Evolutionary conservation across 2,113 vertebrate genomes (phyloP).

Genomic region (Mystacornis crossleyi): DNA sequence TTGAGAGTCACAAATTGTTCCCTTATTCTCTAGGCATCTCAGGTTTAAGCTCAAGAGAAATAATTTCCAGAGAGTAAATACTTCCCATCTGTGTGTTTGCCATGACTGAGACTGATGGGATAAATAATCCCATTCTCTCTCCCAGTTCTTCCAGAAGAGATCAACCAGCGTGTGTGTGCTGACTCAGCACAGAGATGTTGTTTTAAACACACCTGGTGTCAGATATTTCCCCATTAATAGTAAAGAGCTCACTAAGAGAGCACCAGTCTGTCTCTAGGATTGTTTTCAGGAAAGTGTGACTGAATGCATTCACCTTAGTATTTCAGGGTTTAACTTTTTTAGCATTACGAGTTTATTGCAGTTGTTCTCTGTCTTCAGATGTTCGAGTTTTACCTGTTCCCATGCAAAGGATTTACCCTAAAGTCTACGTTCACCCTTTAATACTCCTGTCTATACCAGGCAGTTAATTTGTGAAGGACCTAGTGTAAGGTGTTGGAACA

Average conservation of each 20-base stretch:
- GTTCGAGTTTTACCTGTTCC: neutral
- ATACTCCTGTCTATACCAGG: neutral
- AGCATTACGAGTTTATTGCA: neutral
- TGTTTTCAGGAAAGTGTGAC: neutral
- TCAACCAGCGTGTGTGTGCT: fast-evolving
- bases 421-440: neutral
- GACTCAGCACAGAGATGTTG: neutral
- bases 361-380: neutral
- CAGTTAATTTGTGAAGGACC: neutral
- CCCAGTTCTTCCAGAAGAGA: neutral
- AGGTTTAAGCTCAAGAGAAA: constrained; percentile 25
- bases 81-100: neutral
- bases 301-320: neutral
- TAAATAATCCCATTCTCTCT: neutral
- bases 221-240: neutral
- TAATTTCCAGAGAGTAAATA: constrained; percentile 4
- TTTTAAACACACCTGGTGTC: neutral
- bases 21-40: neutral
- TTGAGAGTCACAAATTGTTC: neutral
- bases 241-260: neutral
- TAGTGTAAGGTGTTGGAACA: neutral
- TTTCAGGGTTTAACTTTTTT: neutral
- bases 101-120: neutral
- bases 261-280: neutral
- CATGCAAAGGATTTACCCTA: neutral